Percentiles rank a stretch among this genome's conserved stretches.
phyloP scores from a whole-genome alignment of 2,888 invertebrate species.

The Oxystoma pomonae region DNA sequence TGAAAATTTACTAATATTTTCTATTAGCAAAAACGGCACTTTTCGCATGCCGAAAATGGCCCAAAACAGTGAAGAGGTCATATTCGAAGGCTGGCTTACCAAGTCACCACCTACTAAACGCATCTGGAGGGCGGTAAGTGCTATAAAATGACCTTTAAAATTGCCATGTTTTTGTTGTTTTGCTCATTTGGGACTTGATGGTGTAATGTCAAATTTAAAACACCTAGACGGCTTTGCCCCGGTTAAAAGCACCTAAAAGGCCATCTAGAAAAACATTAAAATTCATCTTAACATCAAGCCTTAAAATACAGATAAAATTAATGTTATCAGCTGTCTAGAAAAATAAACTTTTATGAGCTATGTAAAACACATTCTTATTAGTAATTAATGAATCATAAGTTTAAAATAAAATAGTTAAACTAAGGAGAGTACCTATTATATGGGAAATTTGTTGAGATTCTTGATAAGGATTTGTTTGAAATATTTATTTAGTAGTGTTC shows the following conservation, averaged over 20 bases:
- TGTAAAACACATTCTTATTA: neutral
- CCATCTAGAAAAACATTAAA: neutral
- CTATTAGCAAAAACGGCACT: neutral
- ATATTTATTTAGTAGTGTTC: too few species aligned
- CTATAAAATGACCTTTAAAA: neutral
- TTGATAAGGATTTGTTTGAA: neutral
- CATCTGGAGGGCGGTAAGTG: constrained; percentile 89
- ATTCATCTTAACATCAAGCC: neutral
- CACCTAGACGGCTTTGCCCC: neutral
- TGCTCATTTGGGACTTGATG: neutral
- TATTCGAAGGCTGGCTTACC: constrained; percentile 90
- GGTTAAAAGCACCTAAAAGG: neutral
- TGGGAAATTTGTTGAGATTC: neutral
- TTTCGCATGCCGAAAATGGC: constrained; percentile 38
- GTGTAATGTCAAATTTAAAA: neutral
- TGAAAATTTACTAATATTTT: too few species aligned
- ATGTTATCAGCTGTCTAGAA: neutral
- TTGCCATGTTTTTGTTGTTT: neutral
- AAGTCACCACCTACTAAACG: constrained; percentile 93
- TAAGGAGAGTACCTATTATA: neutral
- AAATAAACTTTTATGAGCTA: neutral
- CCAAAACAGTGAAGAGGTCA: constrained; percentile 62
- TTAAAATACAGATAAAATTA: neutral
- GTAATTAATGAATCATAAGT: constrained; percentile 2
- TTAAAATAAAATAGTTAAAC: neutral